Percentiles rank a stretch among this genome's conserved stretches.
Conservation (phyloP, 1,140 invertebrate species). For the Rhagoletis zephyria region DNA sequence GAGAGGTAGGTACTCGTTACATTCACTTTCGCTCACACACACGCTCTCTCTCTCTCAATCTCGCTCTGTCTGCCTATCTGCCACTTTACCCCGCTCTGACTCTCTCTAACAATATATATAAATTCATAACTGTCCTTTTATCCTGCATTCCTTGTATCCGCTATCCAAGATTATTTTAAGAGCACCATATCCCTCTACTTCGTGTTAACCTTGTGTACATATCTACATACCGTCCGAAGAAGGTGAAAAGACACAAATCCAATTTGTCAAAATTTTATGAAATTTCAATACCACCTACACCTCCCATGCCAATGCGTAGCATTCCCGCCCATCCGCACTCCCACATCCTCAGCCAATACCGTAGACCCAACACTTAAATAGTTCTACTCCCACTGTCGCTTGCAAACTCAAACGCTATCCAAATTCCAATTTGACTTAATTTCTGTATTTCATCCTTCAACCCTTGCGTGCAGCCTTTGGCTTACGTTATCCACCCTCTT, state of each 20-base stretch:
- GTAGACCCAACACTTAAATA: not conserved
- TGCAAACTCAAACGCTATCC: conserved; percentile 44
- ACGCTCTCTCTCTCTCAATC: conserved; percentile 3
- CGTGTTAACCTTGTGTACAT: no score
- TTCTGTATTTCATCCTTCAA: conserved; percentile 49
- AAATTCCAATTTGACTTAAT: conserved; percentile 53
- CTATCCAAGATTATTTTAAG: not conserved
- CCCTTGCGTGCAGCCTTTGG: conserved; percentile 21
- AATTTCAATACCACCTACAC: not conserved
- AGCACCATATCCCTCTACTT: no score
- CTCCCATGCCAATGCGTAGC: no score
- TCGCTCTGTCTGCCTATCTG: not conserved
- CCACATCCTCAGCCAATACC: not conserved
- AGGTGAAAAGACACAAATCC: no score
- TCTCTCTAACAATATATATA: no score
- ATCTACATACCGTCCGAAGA: no score
- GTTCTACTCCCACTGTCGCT: conserved; percentile 31
- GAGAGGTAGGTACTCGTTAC: conserved; percentile 80
- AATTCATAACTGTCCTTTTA: not conserved
- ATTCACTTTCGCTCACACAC: conserved; percentile 48
- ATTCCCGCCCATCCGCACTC: not conserved
- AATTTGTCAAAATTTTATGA: not conserved
- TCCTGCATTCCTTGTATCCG: not conserved
- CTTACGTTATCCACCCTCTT: conserved; percentile 47
- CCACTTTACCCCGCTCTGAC: not conserved